Evolutionary conservation across 2,888 invertebrate species (phyloP), one percentile per base, ranked within the genome.

Genomic region (Microctonus brassicae): DNA sequence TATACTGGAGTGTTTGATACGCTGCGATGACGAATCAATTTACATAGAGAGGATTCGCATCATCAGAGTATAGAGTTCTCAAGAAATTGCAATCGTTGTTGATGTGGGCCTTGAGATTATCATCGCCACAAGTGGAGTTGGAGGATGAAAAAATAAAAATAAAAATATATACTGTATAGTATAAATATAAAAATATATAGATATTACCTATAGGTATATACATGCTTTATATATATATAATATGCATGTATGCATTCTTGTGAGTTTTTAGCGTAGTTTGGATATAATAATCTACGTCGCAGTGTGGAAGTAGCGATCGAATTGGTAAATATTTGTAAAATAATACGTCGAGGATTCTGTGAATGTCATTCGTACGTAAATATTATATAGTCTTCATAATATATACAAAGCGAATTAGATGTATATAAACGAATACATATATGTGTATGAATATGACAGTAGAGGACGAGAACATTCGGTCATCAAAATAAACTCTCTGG

Each of bases 11-110:
- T 47, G 17, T 20, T 47, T 47, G 5, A 47, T 47, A 47, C 47
- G 47, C 17, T 20, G 47, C 47, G 22, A 58, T 58, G 58, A 58
- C 34, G 58, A 58, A 58, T 58, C 58, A 34, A 58, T 58, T 58
- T 58, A 22, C 17, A 58, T 58, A 58, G 34, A 58, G 6, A 34
- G 58, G 9, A 58, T 34, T 58, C 34, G 17, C 47, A 47, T 47
- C 17, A 17, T 47, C 6, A 47, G 0, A 17, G 47, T 29, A 29
- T 17, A 20, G 17, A 47, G 9, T 47, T 47, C 6, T 47, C n/a
- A 47, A 47, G 47, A 47, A 47, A 47, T 7, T 47, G 17, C 47
- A 17, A 47, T 17, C 9, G 1, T n/a, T 17, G 17, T 17, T 47
- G 17, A n/a, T n/a, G 20, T 34, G 58, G 58, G 34, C 33, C 34